These are phyloP conservation scores for Dascyllus trimaculatus DNA, from an alignment of 2,113 vertebrate genomes.

Conservation along the genomic window DNA sequence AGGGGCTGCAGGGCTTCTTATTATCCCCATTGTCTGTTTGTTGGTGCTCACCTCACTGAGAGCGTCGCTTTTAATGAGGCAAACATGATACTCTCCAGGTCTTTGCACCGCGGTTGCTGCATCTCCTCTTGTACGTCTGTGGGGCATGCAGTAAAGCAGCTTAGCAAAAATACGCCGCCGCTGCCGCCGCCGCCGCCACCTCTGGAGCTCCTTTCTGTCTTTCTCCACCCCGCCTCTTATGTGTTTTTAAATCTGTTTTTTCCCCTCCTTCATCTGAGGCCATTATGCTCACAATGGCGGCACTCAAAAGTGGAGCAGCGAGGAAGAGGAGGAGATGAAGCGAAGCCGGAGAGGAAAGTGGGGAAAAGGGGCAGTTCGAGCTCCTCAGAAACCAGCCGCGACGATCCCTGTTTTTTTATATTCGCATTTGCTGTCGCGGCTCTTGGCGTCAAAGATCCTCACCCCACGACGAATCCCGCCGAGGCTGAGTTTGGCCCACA, in stretches of 20 bases:
- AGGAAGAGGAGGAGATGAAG: constrained; percentile 20
- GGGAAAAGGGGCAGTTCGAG: constrained; percentile 24
- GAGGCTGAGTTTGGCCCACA: neutral
- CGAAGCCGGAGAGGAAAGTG: neutral
- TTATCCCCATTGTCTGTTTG: constrained; percentile 67
- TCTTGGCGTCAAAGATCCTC: constrained; percentile 27
- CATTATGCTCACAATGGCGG: constrained; percentile 38
- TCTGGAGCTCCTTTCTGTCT: constrained; percentile 11
- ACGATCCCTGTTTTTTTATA: neutral
- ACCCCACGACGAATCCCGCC: neutral
- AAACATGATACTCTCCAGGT: constrained; percentile 52
- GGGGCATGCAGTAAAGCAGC: constrained; percentile 48
- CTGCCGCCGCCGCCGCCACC: neutral
- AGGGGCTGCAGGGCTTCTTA: constrained; percentile 52
- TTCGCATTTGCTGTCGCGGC: constrained; percentile 27
- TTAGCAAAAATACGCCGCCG: constrained; percentile 41
- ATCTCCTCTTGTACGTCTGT: constrained; percentile 48
- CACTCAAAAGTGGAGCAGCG: constrained; percentile 32
- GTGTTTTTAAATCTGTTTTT: constrained; percentile 49
- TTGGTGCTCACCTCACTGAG: constrained; percentile 48
- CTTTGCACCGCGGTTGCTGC: constrained; percentile 36
- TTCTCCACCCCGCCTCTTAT: constrained; percentile 20
- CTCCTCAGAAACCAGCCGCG: constrained; percentile 39
- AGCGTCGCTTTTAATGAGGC: constrained; percentile 70
- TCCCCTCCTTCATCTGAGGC: constrained; percentile 36